Evolutionary conservation across 2,797 vertebrate species (phyloP).

Genomic region (Austrolebias charrua): DNA sequence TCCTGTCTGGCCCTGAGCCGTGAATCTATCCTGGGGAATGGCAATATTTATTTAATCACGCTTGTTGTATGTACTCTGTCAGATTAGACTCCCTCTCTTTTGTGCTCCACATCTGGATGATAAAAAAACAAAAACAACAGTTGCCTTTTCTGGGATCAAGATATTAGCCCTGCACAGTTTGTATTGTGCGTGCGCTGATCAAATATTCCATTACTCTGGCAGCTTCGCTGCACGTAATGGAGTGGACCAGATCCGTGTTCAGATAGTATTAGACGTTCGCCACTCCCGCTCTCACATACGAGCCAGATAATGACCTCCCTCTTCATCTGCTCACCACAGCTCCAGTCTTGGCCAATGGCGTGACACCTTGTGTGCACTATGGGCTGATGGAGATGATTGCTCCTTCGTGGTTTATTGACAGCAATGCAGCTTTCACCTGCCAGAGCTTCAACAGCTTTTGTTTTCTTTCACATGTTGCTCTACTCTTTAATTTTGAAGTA

Average conservation of each 20-base stretch:
- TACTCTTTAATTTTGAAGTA: neutral
- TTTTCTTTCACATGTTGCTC: neutral
- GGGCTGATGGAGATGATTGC: conserved; percentile 45
- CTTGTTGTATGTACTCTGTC: conserved; percentile 3
- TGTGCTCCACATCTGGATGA: neutral
- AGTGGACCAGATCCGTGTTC: conserved; percentile 63
- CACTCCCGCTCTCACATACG: conserved; percentile 52
- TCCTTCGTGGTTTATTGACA: conserved; percentile 16
- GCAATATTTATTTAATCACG: neutral
- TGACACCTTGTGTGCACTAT: conserved; percentile 36
- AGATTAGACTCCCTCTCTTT: neutral
- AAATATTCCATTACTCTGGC: conserved; percentile 69
- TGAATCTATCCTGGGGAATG: conserved; percentile 14
- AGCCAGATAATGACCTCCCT: conserved; percentile 66
- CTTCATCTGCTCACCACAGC: conserved; percentile 43
- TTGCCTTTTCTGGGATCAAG: conserved; percentile 31
- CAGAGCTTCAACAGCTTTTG: neutral
- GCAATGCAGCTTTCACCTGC: conserved; percentile 25
- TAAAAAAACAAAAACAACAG: neutral
- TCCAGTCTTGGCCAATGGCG: conserved; percentile 18
- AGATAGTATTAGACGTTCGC: conserved; percentile 63
- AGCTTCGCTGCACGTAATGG: conserved; percentile 52
- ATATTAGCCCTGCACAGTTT: conserved; percentile 43
- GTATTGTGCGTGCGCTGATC: conserved; percentile 47
- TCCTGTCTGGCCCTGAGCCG: conserved; percentile 9